These are phyloP conservation scores for Illadopsis cleaveri DNA, from an alignment of 2,113 vertebrate species.

Conservation along the genomic window DNA sequence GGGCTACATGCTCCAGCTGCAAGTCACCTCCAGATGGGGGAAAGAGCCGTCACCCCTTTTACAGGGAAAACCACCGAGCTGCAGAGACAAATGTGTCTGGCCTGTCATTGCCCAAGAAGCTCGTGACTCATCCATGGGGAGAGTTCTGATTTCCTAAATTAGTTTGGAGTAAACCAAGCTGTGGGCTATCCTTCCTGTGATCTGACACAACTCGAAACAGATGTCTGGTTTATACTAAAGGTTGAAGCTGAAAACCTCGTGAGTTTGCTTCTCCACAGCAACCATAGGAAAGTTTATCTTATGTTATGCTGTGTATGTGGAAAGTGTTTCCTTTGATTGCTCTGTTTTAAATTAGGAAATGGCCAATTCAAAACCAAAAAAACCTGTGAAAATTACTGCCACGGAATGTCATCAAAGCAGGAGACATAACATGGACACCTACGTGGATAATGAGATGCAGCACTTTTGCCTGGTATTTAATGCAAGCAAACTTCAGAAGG, in stretches of 20 bases:
- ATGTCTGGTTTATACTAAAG: slow-evolving; percentile 38
- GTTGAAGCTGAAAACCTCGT: slow-evolving; percentile 7
- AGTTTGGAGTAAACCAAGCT: slow-evolving; percentile 54
- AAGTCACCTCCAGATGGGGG: background rate
- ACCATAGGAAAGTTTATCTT: slow-evolving; percentile 50
- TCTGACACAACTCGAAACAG: slow-evolving; percentile 44
- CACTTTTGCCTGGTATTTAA: background rate
- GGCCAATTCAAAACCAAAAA: background rate
- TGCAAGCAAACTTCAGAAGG: background rate
- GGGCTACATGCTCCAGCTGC: background rate
- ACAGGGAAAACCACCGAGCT: background rate
- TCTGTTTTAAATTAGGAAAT: slow-evolving; percentile 50
- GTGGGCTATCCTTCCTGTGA: slow-evolving; percentile 64
- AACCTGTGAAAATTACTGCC: slow-evolving; percentile 14
- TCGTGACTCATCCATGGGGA: slow-evolving; percentile 49
- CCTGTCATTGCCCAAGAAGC: slow-evolving; percentile 24
- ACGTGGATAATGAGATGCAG: background rate
- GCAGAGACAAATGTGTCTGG: slow-evolving; percentile 18
- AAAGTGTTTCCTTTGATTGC: slow-evolving; percentile 39
- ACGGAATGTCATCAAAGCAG: background rate
- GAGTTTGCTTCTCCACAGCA: slow-evolving; percentile 37
- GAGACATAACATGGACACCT: background rate
- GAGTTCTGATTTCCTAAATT: slow-evolving; percentile 63
- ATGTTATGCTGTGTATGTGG: background rate
- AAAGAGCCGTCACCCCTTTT: background rate